These are phyloP conservation scores for Melanogrammus aeglefinus DNA, from an alignment of 2,797 vertebrate genomes.

Conservation along the genomic window DNA sequence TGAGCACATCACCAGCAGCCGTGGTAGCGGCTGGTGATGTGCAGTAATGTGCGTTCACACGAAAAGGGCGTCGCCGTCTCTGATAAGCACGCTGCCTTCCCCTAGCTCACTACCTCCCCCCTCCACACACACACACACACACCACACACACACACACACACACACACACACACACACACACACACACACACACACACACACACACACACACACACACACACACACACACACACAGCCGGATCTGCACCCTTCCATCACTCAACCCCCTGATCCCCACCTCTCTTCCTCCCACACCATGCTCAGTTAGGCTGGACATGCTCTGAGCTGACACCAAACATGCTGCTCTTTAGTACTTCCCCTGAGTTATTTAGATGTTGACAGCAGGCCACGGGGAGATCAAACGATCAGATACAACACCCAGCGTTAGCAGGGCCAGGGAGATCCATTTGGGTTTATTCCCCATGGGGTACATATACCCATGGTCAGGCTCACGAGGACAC, in stretches of 20 bases:
- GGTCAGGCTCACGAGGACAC: too few species aligned
- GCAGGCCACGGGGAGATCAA: neutral
- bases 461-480: too few species aligned
- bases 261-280: conserved; percentile 26
- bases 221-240: too few species aligned
- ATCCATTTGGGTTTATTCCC: neutral
- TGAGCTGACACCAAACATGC: conserved; percentile 58
- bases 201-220: too few species aligned
- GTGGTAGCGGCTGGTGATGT: conserved; percentile 25
- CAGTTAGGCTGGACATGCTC: conserved; percentile 51
- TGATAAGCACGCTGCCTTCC: conserved; percentile 63
- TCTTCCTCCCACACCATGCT: conserved; percentile 17
- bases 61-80: conserved; percentile 72
- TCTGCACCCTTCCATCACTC: neutral
- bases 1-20: conserved; percentile 52
- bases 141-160: too few species aligned
- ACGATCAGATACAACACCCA: neutral
- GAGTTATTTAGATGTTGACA: conserved; percentile 16
- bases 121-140: conserved; percentile 29
- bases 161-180: too few species aligned
- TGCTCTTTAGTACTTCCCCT: conserved; percentile 22
- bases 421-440: neutral
- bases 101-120: conserved; percentile 9
- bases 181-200: too few species aligned
- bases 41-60: conserved; percentile 75